Evolutionary conservation across 2,888 invertebrate genomes (phyloP), one percentile per base, ranked within the genome.

Genomic region (Drosophila limbata): DNA sequence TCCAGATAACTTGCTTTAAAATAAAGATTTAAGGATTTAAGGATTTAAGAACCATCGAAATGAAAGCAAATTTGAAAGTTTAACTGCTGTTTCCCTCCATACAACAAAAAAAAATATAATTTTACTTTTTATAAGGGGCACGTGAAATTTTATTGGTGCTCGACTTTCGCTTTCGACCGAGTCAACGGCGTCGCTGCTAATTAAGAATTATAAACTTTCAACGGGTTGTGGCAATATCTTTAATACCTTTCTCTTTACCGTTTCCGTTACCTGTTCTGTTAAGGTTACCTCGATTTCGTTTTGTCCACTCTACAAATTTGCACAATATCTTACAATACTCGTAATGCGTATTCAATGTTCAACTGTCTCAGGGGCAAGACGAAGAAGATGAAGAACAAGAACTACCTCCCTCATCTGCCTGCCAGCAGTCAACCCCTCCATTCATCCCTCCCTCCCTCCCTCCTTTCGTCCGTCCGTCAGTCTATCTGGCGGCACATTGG

Each of bases 271-370:
- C 25, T 15, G 15, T 39, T 28, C 17, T 17, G 17, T 37, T 52
- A n/a, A n/a, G n/a, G n/a, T n/a, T 72, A 48, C 42, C 28, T 66
- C 40, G 62, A 67, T 73, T 50, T 47, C 39, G 48, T 21, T 28
- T 21, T 21, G 40, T 28, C 35, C 62, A 60, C n/a, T 8, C 39
- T 19, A 13, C 8, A 25, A 35, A 44, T 50, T 31, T 59, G 42
- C 51, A 69, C 70, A 74, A 77, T 74, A 77, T 77, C 68, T 75
- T 73, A 79, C 70, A 80, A 74, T 76, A 65, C 59, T 56, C 73
- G 31, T 82, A 87, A 85, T 82, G 81, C 81, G 71, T 77, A 85
- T 87, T 81, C 79, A 88, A 88, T 86, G 83, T 86, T 80, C 71
- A 77, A 69, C 71, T 76, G 79, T 83, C 76, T 57, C 61, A 28